A percentile compares a stretch with the other conserved stretches of the same genome.
These are phyloP conservation scores for Eustalomyia histrio DNA, from an alignment of 2,888 invertebrate species.

Conservation along the genomic window DNA sequence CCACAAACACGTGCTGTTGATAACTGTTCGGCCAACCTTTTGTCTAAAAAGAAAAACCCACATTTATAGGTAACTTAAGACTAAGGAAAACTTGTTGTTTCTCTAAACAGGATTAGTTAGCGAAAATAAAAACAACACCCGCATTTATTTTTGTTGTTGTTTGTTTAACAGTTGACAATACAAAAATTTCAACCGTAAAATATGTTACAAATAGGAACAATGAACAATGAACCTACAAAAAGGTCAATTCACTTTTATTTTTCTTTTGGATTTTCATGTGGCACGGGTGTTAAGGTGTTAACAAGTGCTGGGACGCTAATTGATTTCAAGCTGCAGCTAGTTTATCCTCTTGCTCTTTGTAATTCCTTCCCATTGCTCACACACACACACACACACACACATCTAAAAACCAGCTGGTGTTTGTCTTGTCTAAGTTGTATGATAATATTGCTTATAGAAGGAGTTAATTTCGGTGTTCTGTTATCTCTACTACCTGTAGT, in stretches of 20 bases:
- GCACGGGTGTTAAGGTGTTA: conserved; percentile 74
- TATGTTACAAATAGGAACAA: conserved; percentile 66
- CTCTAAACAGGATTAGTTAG: neutral
- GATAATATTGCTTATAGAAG: neutral
- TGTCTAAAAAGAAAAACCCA: neutral
- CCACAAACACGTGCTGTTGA: neutral
- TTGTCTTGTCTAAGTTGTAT: conserved; percentile 38
- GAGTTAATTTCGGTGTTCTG: neutral
- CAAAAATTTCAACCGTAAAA: conserved; percentile 67
- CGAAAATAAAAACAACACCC: conserved; percentile 20
- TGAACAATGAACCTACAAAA: conserved; percentile 63
- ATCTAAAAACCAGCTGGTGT: neutral
- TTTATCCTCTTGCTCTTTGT: neutral
- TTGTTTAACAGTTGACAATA: conserved; percentile 14
- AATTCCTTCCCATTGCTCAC: no score
- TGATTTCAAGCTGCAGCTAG: conserved; percentile 56
- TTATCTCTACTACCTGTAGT: neutral
- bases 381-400: no score
- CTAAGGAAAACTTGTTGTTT: conserved; percentile 8
- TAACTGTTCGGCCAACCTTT: neutral
- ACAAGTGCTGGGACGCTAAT: conserved; percentile 74
- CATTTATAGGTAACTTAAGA: neutral
- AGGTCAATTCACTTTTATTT: conserved; percentile 66
- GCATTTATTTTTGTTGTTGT: neutral
- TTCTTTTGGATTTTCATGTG: neutral